Conservation (phyloP, 2,797 vertebrate genomes). For the Phyllotis vaccarum region DNA sequence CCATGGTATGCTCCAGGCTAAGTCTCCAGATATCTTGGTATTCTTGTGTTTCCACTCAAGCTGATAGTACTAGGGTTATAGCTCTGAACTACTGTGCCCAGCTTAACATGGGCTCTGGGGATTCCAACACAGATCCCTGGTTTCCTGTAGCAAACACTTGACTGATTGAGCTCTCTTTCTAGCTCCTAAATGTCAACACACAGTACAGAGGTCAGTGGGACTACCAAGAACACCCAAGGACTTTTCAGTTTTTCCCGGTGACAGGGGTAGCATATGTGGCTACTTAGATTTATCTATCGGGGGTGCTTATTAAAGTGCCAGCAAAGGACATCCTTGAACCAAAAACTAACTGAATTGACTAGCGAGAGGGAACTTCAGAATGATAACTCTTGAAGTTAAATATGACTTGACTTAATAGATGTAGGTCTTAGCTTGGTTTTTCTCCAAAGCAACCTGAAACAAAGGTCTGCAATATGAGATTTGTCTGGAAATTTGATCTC, state of each 20-base stretch:
- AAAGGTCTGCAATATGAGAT: neutral
- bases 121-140: neutral
- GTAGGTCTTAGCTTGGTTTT: neutral
- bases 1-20: neutral
- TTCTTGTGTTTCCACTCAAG: neutral
- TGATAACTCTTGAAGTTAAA: slow-evolving; percentile 30
- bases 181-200: neutral
- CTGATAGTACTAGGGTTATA: neutral
- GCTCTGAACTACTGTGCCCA: neutral
- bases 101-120: neutral
- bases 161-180: neutral
- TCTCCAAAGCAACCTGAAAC: neutral
- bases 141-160: neutral
- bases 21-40: neutral
- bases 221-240: neutral
- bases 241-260: neutral
- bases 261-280: neutral
- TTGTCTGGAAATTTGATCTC: slow-evolving; percentile 15
- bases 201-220: neutral
- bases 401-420: slow-evolving; percentile 8
- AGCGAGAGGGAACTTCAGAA: slow-evolving; percentile 22
- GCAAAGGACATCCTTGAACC: neutral
- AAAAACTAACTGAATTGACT: neutral
- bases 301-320: neutral
- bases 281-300: neutral